Evolutionary conservation across 2,113 vertebrate genomes (phyloP).

Genomic region (Callipepla californica): DNA sequence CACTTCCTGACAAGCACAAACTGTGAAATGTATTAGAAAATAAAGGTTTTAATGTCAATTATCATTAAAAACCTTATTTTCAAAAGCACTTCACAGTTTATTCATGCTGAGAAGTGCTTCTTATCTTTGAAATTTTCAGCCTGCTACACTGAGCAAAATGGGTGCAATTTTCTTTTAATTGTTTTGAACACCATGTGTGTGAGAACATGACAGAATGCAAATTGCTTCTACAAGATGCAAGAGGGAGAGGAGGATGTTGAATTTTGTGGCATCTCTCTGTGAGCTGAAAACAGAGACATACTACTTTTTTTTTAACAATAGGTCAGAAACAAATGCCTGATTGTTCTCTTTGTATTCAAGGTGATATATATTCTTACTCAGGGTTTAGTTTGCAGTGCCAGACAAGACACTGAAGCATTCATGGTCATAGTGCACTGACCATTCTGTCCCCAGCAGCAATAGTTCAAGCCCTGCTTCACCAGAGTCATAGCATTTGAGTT

Average conservation of each 20-base stretch:
- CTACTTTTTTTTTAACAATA: background rate
- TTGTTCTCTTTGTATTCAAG: background rate
- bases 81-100: conserved; percentile 65
- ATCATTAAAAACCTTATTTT: conserved; percentile 73
- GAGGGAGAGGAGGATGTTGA: background rate
- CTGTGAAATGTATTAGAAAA: conserved; percentile 72
- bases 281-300: background rate
- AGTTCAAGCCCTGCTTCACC: background rate
- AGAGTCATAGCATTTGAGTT: background rate
- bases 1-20: conserved; percentile 38
- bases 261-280: conserved; percentile 27
- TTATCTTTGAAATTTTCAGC: conserved; percentile 70
- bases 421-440: background rate
- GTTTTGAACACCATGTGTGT: conserved; percentile 69
- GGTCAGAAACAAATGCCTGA: background rate
- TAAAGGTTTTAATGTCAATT: conserved; percentile 73
- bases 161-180: conserved; percentile 78
- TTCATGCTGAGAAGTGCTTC: conserved; percentile 71
- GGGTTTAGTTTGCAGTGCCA: background rate
- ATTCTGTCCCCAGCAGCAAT: background rate
- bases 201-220: conserved; percentile 74
- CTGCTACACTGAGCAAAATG: conserved; percentile 65
- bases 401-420: background rate
- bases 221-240: conserved; percentile 61
- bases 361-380: background rate